Percentiles rank a stretch among this genome's conserved stretches.
Conservation (phyloP, 1,140 invertebrate genomes). For the Hycleus phaleratus region DNA sequence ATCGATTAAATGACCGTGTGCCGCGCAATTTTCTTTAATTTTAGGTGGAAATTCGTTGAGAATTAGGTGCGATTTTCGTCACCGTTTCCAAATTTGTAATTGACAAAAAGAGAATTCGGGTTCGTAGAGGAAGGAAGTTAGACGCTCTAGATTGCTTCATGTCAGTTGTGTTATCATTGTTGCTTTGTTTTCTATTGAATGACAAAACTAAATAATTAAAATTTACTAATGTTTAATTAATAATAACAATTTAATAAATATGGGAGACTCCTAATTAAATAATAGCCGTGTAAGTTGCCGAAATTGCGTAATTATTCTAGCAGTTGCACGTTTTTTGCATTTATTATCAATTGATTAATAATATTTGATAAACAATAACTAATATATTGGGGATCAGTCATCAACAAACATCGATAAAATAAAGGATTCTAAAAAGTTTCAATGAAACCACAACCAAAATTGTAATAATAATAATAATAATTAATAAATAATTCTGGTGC, state of each 20-base stretch:
- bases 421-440: slow-evolving; percentile 34
- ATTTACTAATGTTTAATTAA: too few species aligned
- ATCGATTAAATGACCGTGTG: slow-evolving; percentile 25
- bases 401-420: slow-evolving; percentile 34
- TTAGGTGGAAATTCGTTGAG: slow-evolving; percentile 27
- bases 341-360: slow-evolving; percentile 1
- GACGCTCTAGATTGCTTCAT: slow-evolving; percentile 24
- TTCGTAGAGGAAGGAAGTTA: slow-evolving; percentile 10
- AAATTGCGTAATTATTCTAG: not conserved
- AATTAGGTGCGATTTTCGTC: slow-evolving; percentile 36
- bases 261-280: too few species aligned
- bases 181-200: slow-evolving; percentile 20
- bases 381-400: slow-evolving; percentile 38
- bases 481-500: slow-evolving; percentile 34
- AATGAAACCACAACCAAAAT: slow-evolving; percentile 1
- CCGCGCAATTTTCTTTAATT: slow-evolving; percentile 34
- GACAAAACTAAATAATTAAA: too few species aligned
- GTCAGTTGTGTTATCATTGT: slow-evolving; percentile 28
- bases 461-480: too few species aligned
- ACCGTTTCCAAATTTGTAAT: not conserved
- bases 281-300: too few species aligned
- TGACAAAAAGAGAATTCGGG: slow-evolving; percentile 31
- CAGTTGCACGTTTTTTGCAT: not conserved
- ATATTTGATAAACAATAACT: not conserved
- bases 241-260: too few species aligned